Base-by-base conservation (phyloP, 2,888 invertebrate species). In the Mythimna impura region DNA sequence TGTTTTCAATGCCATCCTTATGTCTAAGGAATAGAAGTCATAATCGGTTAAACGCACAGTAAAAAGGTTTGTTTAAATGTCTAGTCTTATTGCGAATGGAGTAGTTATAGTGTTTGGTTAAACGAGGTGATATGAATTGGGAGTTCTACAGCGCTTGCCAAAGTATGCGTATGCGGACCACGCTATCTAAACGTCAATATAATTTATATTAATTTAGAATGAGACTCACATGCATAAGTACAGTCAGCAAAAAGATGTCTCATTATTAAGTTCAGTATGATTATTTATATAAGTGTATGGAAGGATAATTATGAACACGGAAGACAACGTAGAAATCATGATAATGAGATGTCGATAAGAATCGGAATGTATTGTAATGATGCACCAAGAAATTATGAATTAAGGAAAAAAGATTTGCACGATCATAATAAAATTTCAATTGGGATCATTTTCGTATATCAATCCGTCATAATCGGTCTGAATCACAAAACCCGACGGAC, bases 361-460 rank as follows among this genome's bases (percentile, higher is more conserved):
- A 71, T 64, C 62, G 82, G 79, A 82, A 78, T 79, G 80, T 82
- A 55, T 64, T 36, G 8, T 66, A 54, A 69, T 66, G 65, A 68
- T 54, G 54, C 60, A 54, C 30, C 47, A 65, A 76, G 40, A 50
- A 63, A 30, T 40, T 34, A 77, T 22, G 40, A 40, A 63, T 12
- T 1, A 17, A 64, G 25, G 43, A 64, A 60, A 43, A 79, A 58
- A 52, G 30, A 79, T 63, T 22, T 22, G 25, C 34, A 58, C 0
- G n/a, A 40, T 12, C 3, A 25, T 55, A 57, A 64, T 9, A 17
- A 50, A 25, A 43, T 40, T 64, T n/a, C 9, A 50, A 76, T 76
- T 78, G 77, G 70, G 62, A 71, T 71, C 55, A 82, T 80, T 86
- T 84, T 87, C 79, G 84, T 85, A 76, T 81, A 85, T 55, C 82